phyloP scores from a whole-genome alignment of 2,797 vertebrate species.

The Enteromius unitaeniatus region DNA sequence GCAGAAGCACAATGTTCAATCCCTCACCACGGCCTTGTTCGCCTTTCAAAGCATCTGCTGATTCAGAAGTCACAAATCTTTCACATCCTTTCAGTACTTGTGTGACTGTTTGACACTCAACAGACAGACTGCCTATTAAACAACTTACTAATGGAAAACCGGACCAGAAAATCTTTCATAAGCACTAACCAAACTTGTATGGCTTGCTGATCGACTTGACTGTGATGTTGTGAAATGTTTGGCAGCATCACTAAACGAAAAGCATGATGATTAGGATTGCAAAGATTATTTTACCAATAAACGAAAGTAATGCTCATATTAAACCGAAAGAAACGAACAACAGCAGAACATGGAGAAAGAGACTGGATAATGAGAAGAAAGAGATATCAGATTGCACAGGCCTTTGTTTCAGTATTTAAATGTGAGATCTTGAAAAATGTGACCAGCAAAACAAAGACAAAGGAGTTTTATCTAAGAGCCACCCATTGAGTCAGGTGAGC shows the following conservation, averaged over 20 bases:
- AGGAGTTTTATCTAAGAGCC: conserved; percentile 24
- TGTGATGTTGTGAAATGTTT: conserved; percentile 15
- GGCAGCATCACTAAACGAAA: conserved; percentile 53
- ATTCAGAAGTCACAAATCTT: conserved; percentile 24
- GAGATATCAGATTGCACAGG: not conserved
- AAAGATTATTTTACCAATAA: not conserved
- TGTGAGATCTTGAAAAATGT: not conserved
- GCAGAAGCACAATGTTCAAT: conserved; percentile 3
- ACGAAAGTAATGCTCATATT: not conserved
- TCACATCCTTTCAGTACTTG: not conserved
- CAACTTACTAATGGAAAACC: not conserved
- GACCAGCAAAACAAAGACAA: conserved; percentile 7
- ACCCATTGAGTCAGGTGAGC: conserved; percentile 38
- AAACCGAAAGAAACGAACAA: not conserved
- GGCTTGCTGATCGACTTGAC: not conserved
- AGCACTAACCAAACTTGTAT: not conserved
- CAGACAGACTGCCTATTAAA: not conserved
- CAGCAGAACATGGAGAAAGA: not conserved
- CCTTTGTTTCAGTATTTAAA: not conserved
- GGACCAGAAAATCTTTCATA: not conserved
- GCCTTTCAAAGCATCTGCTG: conserved; percentile 43
- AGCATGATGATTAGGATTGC: not conserved
- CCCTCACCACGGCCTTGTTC: conserved; percentile 27
- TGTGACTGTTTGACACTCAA: not conserved
- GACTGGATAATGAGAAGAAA: not conserved